phyloP scores from a whole-genome alignment of 2,888 invertebrate species.

The Acanthosoma haemorrhoidale region DNA sequence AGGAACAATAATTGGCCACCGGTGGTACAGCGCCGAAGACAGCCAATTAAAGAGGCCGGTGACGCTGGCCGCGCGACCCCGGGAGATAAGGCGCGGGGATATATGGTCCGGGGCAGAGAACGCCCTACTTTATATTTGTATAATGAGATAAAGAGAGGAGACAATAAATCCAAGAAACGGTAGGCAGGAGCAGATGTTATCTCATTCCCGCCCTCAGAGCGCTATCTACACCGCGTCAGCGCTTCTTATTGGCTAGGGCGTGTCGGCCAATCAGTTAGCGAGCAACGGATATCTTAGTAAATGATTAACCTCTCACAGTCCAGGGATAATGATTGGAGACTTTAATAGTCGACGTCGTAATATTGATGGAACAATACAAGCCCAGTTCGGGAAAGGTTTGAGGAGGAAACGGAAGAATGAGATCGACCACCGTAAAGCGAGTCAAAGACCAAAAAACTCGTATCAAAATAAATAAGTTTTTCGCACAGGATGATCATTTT shows the following conservation, averaged over 20 bases:
- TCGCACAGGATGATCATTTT: too few relatives aligned
- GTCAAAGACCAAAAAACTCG: too few relatives aligned
- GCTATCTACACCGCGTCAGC: neutral
- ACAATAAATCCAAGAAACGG: slow-evolving; percentile 14
- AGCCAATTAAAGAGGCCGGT: slow-evolving; percentile 9
- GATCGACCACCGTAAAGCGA: too few relatives aligned
- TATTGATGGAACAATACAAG: too few relatives aligned
- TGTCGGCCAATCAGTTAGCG: neutral
- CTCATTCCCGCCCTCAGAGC: neutral
- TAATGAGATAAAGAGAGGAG: neutral
- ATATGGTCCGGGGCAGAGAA: neutral
- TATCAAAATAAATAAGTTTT: too few relatives aligned
- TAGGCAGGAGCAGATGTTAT: slow-evolving; percentile 1
- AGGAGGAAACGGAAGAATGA: too few relatives aligned
- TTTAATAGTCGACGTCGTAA: too few relatives aligned
- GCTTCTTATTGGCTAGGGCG: neutral
- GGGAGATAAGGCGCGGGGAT: neutral
- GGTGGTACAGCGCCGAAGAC: neutral
- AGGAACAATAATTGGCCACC: neutral
- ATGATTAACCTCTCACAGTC: too few relatives aligned
- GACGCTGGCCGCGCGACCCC: neutral
- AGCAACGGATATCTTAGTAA: too few relatives aligned
- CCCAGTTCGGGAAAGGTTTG: too few relatives aligned
- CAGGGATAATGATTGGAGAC: too few relatives aligned
- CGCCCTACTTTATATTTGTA: slow-evolving; percentile 23